Percentiles rank a stretch among this genome's conserved stretches.
phyloP scores from a whole-genome alignment of 2,113 vertebrate genomes.

The Cromileptes altivelis region DNA sequence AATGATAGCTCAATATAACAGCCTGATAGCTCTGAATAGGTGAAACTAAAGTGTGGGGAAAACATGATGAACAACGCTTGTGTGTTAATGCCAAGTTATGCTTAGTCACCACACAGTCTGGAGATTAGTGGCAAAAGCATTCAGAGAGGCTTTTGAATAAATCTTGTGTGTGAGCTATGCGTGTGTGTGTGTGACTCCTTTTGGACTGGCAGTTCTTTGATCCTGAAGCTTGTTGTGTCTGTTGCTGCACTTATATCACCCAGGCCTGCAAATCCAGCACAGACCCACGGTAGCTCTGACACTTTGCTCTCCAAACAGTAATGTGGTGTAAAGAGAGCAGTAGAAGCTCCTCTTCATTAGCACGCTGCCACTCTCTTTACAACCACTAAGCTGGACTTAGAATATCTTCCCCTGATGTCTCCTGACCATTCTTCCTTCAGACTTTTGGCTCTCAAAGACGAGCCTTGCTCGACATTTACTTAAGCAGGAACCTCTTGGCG shows the following conservation, averaged over 20 bases:
- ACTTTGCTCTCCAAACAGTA: conserved; percentile 25
- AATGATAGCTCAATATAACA: conserved; percentile 29
- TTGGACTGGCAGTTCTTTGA: conserved; percentile 63
- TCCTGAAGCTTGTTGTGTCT: conserved; percentile 59
- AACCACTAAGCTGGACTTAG: conserved; percentile 32
- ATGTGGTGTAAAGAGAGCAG: conserved; percentile 36
- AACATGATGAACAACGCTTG: conserved; percentile 47
- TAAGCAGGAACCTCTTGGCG: conserved; percentile 62
- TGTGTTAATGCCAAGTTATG: conserved; percentile 49
- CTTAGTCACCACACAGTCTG: conserved; percentile 57
- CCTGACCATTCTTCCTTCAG: conserved; percentile 38
- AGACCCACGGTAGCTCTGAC: conserved; percentile 12
- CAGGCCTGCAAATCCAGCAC: conserved; percentile 42
- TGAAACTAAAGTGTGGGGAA: conserved; percentile 31
- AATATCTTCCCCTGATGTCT: conserved; percentile 30
- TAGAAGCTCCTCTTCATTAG: conserved; percentile 32
- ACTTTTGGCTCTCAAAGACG: conserved; percentile 41
- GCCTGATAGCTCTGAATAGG: conserved; percentile 4
- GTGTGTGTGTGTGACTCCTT: conserved; percentile 5
- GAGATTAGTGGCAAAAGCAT: conserved; percentile 55
- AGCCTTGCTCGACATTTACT: conserved; percentile 60
- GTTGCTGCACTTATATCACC: conserved; percentile 48
- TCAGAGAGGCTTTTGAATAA: conserved; percentile 58
- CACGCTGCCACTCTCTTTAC: conserved; percentile 21
- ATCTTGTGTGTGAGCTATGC: conserved; percentile 24